phyloP scores from a whole-genome alignment of 2,113 vertebrate species.

The Coryphaenoides rupestris region DNA sequence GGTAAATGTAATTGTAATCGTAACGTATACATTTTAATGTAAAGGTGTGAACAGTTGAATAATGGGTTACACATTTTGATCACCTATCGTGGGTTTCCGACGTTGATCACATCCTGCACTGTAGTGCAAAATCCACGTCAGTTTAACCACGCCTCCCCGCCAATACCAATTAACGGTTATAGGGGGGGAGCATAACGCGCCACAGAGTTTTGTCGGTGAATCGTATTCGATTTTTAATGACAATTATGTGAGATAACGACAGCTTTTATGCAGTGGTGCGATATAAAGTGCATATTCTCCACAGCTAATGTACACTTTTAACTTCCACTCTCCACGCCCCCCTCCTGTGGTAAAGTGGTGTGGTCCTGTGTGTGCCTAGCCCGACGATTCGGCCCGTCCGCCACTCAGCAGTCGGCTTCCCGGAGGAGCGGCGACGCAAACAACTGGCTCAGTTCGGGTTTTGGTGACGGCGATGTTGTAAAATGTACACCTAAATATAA shows the following conservation, averaged over 20 bases:
- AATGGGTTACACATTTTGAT: neutral
- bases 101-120: conserved; percentile 14
- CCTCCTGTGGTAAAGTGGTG: conserved; percentile 28
- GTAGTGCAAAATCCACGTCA: conserved; percentile 54
- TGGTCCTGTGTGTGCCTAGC: conserved; percentile 42
- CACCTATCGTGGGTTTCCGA: conserved; percentile 49
- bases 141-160: conserved; percentile 17
- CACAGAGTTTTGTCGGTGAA: too few relatives aligned
- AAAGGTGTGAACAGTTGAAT: too few relatives aligned
- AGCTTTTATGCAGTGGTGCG: too few relatives aligned
- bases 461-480: conserved; percentile 3
- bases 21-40: too few relatives aligned
- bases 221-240: too few relatives aligned
- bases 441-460: neutral
- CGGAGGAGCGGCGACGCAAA: too few relatives aligned
- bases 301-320: too few relatives aligned
- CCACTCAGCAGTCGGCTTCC: too few relatives aligned
- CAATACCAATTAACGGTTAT: neutral
- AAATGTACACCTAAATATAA: conserved; percentile 14
- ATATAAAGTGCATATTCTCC: too few relatives aligned
- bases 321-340: neutral
- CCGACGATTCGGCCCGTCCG: conserved; percentile 13
- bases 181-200: neutral
- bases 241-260: too few relatives aligned
- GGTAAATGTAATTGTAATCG: too few relatives aligned